Evolutionary conservation across 2,797 vertebrate species (phyloP).

Genomic region (Chromobotia macracanthus): DNA sequence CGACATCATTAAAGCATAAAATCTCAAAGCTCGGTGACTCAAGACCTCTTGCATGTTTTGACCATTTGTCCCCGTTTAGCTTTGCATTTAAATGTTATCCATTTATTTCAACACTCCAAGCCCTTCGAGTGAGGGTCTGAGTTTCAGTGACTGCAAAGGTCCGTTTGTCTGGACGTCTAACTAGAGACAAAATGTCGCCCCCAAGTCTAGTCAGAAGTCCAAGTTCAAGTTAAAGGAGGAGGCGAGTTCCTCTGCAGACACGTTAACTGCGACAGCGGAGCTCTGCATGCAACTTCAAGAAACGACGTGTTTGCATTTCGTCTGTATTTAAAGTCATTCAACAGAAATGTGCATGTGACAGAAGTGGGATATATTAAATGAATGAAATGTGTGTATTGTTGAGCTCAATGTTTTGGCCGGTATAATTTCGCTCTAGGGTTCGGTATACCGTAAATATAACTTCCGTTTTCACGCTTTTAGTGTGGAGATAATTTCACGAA

Average conservation of each 20-base stretch:
- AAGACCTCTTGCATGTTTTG: background rate
- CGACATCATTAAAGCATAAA: background rate
- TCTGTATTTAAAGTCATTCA: too few relatives aligned
- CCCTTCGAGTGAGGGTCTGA: background rate
- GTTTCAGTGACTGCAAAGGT: slow-evolving; percentile 18
- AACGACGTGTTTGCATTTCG: too few relatives aligned
- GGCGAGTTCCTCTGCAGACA: slow-evolving; percentile 74
- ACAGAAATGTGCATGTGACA: background rate
- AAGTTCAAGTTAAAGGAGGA: slow-evolving; percentile 96
- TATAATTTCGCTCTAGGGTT: too few relatives aligned
- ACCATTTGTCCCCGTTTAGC: background rate
- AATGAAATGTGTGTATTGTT: too few relatives aligned
- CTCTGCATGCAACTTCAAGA: slow-evolving; percentile 4
- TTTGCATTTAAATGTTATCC: background rate
- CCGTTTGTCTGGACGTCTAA: slow-evolving; percentile 5
- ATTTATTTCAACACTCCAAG: background rate
- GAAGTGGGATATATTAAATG: background rate
- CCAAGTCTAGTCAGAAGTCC: slow-evolving; percentile 88
- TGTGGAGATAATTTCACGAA: too few relatives aligned
- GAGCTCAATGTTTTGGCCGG: too few relatives aligned
- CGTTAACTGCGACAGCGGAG: slow-evolving; percentile 70
- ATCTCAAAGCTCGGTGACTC: too few relatives aligned
- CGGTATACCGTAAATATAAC: background rate
- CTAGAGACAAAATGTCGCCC: slow-evolving; percentile 80
- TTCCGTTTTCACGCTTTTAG: too few relatives aligned